These are phyloP conservation scores for Noctua comes DNA, from an alignment of 2,888 invertebrate genomes.

Conservation along the genomic window DNA sequence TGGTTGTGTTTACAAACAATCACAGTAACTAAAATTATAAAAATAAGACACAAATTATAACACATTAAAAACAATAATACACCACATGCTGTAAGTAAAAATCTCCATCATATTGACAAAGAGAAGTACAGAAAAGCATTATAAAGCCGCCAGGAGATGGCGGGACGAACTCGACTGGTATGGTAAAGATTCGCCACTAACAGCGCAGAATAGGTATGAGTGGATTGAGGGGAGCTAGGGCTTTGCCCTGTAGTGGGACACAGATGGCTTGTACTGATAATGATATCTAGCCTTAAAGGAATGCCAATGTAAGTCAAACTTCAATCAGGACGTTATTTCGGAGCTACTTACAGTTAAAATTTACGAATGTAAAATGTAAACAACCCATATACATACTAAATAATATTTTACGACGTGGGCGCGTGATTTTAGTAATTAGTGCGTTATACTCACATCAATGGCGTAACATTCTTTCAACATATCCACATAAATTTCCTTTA, in stretches of 20 bases:
- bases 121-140: background rate
- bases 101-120: too few relatives aligned
- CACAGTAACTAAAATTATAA: too few relatives aligned
- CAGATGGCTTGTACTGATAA: too few relatives aligned
- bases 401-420: background rate
- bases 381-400: conserved; percentile 12
- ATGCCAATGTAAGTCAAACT: background rate
- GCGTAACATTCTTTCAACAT: conserved; percentile 78
- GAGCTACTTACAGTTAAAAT: background rate
- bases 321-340: background rate
- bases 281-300: background rate
- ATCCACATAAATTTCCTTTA: conserved; percentile 75
- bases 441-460: conserved; percentile 75
- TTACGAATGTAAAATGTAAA: conserved; percentile 3
- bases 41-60: too few relatives aligned
- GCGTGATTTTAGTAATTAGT: background rate
- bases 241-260: background rate
- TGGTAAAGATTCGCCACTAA: background rate
- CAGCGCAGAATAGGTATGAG: background rate
- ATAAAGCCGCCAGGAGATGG: background rate
- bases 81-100: background rate
- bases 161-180: background rate
- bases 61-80: too few relatives aligned
- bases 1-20: too few relatives aligned
- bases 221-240: background rate